A percentile compares a stretch with the other conserved stretches of the same genome.
These are phyloP conservation scores for Mactra quadrangularis DNA, from an alignment of 1,140 invertebrate species.

Conservation along the genomic window DNA sequence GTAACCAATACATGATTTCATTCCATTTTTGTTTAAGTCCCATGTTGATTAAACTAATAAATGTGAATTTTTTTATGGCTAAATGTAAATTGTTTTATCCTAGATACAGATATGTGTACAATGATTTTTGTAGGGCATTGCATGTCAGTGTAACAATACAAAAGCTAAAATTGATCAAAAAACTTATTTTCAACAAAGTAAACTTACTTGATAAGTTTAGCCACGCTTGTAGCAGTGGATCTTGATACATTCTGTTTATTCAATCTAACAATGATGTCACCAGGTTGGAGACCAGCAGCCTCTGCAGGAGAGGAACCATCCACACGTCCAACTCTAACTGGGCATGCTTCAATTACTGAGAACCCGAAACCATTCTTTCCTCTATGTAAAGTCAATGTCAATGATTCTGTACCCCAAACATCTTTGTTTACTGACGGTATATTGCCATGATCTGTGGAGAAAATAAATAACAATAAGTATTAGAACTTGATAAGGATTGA, in stretches of 20 bases:
- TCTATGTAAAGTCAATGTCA: conserved; percentile 67
- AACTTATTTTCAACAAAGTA: too few species aligned
- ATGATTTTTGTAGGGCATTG: too few species aligned
- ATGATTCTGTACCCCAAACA: conserved; percentile 76
- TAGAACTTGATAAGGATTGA: not conserved
- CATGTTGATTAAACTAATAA: too few species aligned
- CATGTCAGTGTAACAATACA: too few species aligned
- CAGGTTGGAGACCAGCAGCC: conserved; percentile 93
- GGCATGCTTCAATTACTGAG: conserved; percentile 95
- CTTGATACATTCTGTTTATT: conserved; percentile 90
- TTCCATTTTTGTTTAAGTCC: too few species aligned
- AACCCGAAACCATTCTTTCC: conserved; percentile 89
- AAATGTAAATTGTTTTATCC: too few species aligned
- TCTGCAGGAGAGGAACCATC: conserved; percentile 95
- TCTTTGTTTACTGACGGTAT: conserved; percentile 79
- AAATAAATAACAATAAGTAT: not conserved
- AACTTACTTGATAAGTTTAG: conserved; percentile 82
- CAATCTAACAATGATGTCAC: conserved; percentile 95
- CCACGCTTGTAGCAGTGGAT: conserved; percentile 81
- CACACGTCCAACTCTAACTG: conserved; percentile 93
- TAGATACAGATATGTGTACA: too few species aligned
- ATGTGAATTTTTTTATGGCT: too few species aligned
- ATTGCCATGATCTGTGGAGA: conserved; percentile 70
- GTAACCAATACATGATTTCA: too few species aligned
- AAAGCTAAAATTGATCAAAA: too few species aligned